Evolutionary conservation across 1,140 invertebrate genomes (phyloP).

Genomic region (Eumaeus atala): DNA sequence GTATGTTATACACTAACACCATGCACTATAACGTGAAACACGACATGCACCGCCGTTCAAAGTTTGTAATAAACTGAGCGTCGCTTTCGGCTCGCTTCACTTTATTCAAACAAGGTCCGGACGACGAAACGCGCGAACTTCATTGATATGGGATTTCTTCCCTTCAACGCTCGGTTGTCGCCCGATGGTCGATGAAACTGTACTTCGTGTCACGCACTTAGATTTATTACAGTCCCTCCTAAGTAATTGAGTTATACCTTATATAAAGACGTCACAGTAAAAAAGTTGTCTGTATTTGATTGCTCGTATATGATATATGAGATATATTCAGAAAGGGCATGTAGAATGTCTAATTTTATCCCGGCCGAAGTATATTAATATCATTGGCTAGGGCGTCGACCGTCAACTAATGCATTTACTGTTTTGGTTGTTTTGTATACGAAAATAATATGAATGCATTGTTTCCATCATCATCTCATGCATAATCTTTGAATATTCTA

Average conservation of each 20-base stretch:
- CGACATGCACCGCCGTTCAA: slow-evolving; percentile 51
- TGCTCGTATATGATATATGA: no score
- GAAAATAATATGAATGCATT: no score
- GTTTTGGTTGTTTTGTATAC: no score
- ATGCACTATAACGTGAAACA: slow-evolving; percentile 50
- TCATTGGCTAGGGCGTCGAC: background rate
- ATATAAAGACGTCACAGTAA: no score
- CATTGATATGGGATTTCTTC: slow-evolving; percentile 42
- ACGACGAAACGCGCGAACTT: slow-evolving; percentile 45
- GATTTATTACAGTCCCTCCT: slow-evolving; percentile 39
- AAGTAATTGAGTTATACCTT: background rate
- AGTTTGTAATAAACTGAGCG: slow-evolving; percentile 65
- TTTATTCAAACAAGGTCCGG: slow-evolving; percentile 42
- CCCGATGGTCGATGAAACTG: slow-evolving; percentile 59
- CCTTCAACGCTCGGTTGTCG: slow-evolving; percentile 46
- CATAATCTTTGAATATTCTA: no score
- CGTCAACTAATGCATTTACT: slow-evolving; percentile 6
- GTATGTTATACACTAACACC: slow-evolving; percentile 67
- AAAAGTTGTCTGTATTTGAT: no score
- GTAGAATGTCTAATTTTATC: slow-evolving; percentile 1
- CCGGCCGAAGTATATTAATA: background rate
- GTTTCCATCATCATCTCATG: no score
- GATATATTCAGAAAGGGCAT: no score
- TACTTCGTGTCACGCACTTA: slow-evolving; percentile 55
- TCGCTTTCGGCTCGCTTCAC: slow-evolving; percentile 59